A percentile compares a stretch with the other conserved stretches of the same genome.
phyloP scores from a whole-genome alignment of 2,888 invertebrate genomes.

The Limnephilus marmoratus region DNA sequence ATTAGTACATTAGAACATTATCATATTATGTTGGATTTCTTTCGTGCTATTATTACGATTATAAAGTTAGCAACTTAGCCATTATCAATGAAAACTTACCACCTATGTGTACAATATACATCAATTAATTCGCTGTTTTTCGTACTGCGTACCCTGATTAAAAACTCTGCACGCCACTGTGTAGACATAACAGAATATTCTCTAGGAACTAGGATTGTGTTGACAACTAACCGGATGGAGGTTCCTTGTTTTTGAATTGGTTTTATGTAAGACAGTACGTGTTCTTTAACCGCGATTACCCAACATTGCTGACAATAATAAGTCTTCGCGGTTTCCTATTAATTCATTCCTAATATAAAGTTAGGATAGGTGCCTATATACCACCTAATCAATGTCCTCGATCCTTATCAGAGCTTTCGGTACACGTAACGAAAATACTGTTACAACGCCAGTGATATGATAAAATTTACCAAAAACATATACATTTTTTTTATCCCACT shows the following conservation, averaged over 20 bases:
- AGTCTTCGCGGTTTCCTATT: constrained; percentile 6
- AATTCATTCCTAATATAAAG: background rate
- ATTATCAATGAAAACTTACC: too few relatives aligned
- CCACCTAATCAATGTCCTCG: background rate
- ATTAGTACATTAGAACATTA: too few relatives aligned
- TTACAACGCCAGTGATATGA: background rate
- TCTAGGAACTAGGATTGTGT: background rate
- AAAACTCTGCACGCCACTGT: background rate
- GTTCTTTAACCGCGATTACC: background rate
- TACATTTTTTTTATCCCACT: background rate
- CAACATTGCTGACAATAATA: background rate
- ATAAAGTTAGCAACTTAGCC: too few relatives aligned
- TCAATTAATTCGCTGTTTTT: too few relatives aligned
- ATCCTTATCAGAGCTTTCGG: background rate
- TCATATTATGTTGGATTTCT: too few relatives aligned
- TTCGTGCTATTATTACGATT: too few relatives aligned
- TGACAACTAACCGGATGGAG: constrained; percentile 37
- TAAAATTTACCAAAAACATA: background rate
- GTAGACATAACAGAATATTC: background rate
- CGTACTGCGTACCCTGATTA: too few relatives aligned
- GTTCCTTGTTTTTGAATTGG: constrained; percentile 45
- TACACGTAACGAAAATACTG: background rate
- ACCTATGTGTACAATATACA: too few relatives aligned
- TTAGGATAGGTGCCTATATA: background rate
- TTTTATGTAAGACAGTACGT: background rate